A percentile compares a stretch with the other conserved stretches of the same genome.
phyloP scores from a whole-genome alignment of 2,797 vertebrate species.

The Epinephelus awoara region DNA sequence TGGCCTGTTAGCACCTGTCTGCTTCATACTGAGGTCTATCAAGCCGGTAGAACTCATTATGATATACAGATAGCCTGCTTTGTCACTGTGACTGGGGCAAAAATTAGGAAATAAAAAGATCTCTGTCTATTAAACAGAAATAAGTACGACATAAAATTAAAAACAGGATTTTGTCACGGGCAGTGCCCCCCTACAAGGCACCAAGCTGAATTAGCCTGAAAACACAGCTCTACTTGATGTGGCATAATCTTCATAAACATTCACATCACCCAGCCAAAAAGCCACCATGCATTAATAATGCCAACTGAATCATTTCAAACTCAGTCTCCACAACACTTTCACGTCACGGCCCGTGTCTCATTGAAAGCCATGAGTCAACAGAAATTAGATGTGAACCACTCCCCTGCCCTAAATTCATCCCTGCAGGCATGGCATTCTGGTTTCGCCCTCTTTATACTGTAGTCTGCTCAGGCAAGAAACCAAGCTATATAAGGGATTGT shows the following conservation, averaged over 20 bases:
- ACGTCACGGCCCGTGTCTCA: conserved; percentile 42
- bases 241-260: conserved; percentile 35
- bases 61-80: background rate
- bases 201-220: background rate
- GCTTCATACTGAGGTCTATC: background rate
- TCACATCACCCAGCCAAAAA: conserved; percentile 16
- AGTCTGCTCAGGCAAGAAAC: conserved; percentile 51
- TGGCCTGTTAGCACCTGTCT: background rate
- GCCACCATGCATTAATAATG: conserved; percentile 25
- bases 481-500: conserved; percentile 81
- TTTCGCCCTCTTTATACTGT: conserved; percentile 47
- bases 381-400: conserved; percentile 62
- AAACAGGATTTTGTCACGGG: background rate
- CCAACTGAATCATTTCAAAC: conserved; percentile 32
- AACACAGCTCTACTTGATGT: conserved; percentile 7
- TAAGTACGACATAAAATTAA: background rate
- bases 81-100: background rate
- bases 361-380: conserved; percentile 70
- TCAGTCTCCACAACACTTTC: conserved; percentile 28
- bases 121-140: background rate
- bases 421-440: conserved; percentile 51
- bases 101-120: background rate
- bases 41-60: background rate
- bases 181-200: background rate
- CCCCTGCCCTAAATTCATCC: conserved; percentile 61